These are phyloP conservation scores for Pomatostomus ruficeps DNA, from an alignment of 2,113 vertebrate genomes.

Conservation along the genomic window DNA sequence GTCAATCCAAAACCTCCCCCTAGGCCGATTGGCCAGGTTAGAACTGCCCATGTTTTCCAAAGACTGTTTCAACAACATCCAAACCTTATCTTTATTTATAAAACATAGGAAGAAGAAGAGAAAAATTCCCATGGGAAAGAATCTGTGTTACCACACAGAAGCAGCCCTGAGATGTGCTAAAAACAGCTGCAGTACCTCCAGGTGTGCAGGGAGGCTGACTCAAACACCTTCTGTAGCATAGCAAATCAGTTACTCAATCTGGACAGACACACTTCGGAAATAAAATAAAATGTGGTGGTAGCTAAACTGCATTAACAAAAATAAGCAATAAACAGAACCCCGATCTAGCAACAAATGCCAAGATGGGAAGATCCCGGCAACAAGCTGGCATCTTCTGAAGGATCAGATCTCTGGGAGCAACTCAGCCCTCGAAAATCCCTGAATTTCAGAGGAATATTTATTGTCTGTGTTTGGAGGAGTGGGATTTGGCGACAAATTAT, in stretches of 20 bases:
- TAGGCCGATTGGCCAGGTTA: too few species aligned
- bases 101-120: too few species aligned
- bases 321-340: not conserved
- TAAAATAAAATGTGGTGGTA: not conserved
- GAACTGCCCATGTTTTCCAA: too few species aligned
- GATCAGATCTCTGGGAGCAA: not conserved
- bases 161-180: not conserved
- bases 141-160: too few species aligned
- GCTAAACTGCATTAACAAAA: not conserved
- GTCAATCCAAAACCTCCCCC: too few species aligned
- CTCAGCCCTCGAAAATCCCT: not conserved
- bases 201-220: not conserved
- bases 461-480: not conserved
- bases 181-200: not conserved
- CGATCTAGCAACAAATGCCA: not conserved
- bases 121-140: too few species aligned
- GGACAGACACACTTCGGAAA: not conserved
- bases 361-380: not conserved
- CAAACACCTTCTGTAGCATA: not conserved
- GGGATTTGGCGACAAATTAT: not conserved
- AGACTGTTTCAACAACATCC: too few species aligned
- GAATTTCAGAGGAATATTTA: not conserved
- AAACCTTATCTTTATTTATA: too few species aligned
- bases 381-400: not conserved
- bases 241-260: not conserved